These are phyloP conservation scores for Schrankia costaestrigalis DNA, from an alignment of 2,888 invertebrate species.

Conservation along the genomic window DNA sequence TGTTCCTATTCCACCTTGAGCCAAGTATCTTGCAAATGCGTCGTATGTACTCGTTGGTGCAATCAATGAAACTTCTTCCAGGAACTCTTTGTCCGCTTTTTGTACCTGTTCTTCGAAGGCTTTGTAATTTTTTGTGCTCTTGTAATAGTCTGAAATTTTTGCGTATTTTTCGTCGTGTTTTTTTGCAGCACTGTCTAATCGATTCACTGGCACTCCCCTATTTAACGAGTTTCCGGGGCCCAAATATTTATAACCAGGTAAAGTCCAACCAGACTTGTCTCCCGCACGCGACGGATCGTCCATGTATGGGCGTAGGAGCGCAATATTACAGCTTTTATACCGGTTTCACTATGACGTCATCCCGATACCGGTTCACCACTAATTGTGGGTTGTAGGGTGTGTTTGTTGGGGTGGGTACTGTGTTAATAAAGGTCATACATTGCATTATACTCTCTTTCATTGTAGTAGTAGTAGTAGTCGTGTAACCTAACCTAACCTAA, in stretches of 20 bases:
- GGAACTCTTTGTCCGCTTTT: background rate
- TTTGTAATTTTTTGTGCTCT: background rate
- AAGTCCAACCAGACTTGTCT: background rate
- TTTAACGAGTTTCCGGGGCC: background rate
- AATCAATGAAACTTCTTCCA: background rate
- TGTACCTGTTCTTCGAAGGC: background rate
- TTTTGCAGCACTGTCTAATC: background rate
- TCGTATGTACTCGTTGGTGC: background rate
- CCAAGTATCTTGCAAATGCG: background rate
- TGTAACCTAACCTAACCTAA: too few species aligned
- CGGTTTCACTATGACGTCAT: too few species aligned
- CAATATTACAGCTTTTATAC: too few species aligned
- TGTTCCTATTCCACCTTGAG: background rate
- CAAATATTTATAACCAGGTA: slow-evolving; percentile 2
- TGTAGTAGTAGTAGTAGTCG: too few species aligned
- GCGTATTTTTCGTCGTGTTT: slow-evolving; percentile 3
- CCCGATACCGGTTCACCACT: too few species aligned
- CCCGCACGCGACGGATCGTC: background rate
- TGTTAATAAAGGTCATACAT: too few species aligned
- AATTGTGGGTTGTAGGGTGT: too few species aligned
- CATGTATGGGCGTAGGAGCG: too few species aligned
- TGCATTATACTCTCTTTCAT: too few species aligned
- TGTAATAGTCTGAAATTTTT: background rate
- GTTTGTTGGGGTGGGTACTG: too few species aligned
- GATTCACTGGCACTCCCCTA: background rate